Conservation (phyloP, 2,888 invertebrate genomes). For the Congeria kusceri region DNA sequence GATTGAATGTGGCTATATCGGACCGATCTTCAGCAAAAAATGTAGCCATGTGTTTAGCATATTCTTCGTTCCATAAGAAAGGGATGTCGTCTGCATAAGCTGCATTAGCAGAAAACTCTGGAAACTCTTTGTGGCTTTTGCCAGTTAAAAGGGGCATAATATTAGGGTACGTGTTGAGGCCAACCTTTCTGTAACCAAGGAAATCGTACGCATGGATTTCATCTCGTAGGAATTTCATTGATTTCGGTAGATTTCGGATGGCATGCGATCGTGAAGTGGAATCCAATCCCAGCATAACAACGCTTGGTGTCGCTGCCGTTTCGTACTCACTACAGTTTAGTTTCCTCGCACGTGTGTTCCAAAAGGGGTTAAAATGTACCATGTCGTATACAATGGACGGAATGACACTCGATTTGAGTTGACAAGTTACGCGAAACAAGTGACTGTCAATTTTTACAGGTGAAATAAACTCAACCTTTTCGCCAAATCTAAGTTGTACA, state of each 20-base stretch:
- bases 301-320: not conserved
- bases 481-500: not conserved
- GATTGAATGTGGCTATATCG: slow-evolving; percentile 33
- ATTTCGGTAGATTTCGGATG: slow-evolving; percentile 33
- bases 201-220: slow-evolving; percentile 21
- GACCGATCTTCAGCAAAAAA: slow-evolving; percentile 39
- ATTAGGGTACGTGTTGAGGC: slow-evolving; percentile 41
- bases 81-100: slow-evolving; percentile 30
- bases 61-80: slow-evolving; percentile 32
- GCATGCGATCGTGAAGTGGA: slow-evolving; percentile 33
- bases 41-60: slow-evolving; percentile 14
- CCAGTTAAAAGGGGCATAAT: slow-evolving; percentile 32
- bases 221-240: slow-evolving; percentile 25
- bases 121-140: not conserved
- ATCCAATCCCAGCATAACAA: slow-evolving; percentile 38
- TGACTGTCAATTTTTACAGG: no score
- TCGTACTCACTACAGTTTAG: not conserved
- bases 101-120: not conserved
- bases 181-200: slow-evolving; percentile 32
- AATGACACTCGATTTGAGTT: no score
- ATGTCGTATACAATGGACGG: not conserved
- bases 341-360: not conserved
- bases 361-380: slow-evolving; percentile 7
- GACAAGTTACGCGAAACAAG: no score
- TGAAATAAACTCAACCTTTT: no score